A percentile compares a stretch with the other conserved stretches of the same genome.
Evolutionary conservation across 2,797 vertebrate genomes (phyloP).

Genomic region (Sarcophilus harrisii): DNA sequence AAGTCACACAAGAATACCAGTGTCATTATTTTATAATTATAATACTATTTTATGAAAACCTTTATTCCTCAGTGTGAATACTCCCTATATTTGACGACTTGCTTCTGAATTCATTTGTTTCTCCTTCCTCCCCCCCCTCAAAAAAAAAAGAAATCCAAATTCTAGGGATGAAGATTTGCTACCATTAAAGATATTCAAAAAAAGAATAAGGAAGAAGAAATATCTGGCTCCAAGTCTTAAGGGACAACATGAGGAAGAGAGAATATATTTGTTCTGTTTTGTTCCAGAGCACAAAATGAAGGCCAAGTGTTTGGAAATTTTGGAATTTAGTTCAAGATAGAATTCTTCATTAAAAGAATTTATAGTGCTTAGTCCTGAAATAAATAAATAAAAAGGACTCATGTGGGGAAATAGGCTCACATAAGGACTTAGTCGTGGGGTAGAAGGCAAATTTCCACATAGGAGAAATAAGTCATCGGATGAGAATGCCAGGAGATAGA

Average conservation of each 20-base stretch:
- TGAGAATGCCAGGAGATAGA: neutral
- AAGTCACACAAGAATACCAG: neutral
- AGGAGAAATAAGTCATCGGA: neutral
- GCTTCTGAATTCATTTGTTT: neutral
- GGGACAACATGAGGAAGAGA: neutral
- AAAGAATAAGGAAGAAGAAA: neutral
- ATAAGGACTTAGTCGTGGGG: neutral
- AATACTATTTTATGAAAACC: neutral
- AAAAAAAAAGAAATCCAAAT: neutral
- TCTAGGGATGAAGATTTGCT: neutral
- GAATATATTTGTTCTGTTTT: neutral
- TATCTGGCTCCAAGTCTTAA: neutral
- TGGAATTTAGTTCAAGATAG: neutral
- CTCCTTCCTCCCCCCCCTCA: neutral
- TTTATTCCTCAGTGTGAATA: neutral
- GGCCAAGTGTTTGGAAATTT: neutral
- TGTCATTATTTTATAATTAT: neutral
- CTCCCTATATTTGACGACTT: neutral
- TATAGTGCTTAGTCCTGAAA: neutral
- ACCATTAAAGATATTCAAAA: neutral
- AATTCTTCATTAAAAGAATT: neutral
- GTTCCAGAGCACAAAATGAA: neutral
- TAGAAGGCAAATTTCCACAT: neutral
- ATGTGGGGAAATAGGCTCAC: neutral
- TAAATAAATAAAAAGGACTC: neutral